Conservation (phyloP, 2,888 invertebrate species). For the Phengaris arion region DNA sequence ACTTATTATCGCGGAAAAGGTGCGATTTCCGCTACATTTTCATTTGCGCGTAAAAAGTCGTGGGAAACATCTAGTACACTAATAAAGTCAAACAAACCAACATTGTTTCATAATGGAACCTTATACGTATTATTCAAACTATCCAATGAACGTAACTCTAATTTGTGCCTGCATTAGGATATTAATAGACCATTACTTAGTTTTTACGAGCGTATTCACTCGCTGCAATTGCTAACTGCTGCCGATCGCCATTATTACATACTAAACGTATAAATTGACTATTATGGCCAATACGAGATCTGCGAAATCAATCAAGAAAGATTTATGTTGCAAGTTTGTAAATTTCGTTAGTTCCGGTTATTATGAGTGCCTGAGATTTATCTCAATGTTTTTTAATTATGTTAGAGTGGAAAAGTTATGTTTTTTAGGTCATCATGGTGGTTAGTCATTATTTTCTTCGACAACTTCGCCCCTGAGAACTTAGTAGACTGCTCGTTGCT, state of each 20-base stretch:
- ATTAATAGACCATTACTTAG: slow-evolving; percentile 41
- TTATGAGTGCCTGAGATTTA: neutral
- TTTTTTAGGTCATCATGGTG: neutral
- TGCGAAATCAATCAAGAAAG: slow-evolving; percentile 10
- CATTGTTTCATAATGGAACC: slow-evolving; percentile 28
- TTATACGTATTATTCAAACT: slow-evolving; percentile 30
- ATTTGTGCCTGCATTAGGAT: slow-evolving; percentile 39
- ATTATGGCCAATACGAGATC: slow-evolving; percentile 8
- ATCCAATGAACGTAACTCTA: slow-evolving; percentile 37
- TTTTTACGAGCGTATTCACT: slow-evolving; percentile 44
- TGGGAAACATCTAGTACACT: too few relatives aligned
- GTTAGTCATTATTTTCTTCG: too few relatives aligned
- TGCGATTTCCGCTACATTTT: too few relatives aligned
- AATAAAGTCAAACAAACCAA: slow-evolving; percentile 5
- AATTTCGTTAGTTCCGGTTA: neutral
- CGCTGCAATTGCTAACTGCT: slow-evolving; percentile 39
- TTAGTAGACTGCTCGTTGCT: too few relatives aligned
- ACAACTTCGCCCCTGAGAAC: too few relatives aligned
- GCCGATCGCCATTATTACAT: slow-evolving; percentile 37
- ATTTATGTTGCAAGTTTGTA: slow-evolving; percentile 3
- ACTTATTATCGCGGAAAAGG: too few relatives aligned
- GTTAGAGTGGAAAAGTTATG: neutral
- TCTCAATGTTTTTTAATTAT: neutral
- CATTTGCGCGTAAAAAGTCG: too few relatives aligned
- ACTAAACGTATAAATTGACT: slow-evolving; percentile 35